A percentile compares a stretch with the other conserved stretches of the same genome.
phyloP scores from a whole-genome alignment of 2,888 invertebrate genomes.

The Ornithoptera alexandrae region DNA sequence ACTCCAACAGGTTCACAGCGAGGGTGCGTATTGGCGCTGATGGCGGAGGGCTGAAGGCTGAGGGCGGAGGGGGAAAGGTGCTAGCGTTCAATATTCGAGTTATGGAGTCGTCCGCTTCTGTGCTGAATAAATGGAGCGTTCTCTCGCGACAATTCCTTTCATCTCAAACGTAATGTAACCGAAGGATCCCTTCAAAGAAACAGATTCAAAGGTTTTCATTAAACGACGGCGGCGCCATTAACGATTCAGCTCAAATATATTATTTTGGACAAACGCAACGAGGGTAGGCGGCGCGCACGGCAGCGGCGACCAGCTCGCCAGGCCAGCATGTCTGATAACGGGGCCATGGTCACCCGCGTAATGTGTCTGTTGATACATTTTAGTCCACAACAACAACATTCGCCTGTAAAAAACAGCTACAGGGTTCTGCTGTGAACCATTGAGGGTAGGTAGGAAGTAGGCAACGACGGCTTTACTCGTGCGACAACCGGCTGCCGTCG shows the following conservation, averaged over 20 bases:
- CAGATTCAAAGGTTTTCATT: conserved; percentile 10
- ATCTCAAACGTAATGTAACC: background rate
- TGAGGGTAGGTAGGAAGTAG: too few relatives aligned
- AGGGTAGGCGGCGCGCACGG: background rate
- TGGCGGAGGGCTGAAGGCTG: background rate
- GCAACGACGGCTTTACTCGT: too few relatives aligned
- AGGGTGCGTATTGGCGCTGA: background rate
- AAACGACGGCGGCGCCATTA: conserved; percentile 10
- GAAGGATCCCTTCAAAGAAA: conserved; percentile 10
- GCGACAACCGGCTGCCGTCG: too few relatives aligned
- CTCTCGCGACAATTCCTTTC: background rate
- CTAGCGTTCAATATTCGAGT: background rate
- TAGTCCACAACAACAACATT: too few relatives aligned
- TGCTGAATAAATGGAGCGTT: too few relatives aligned
- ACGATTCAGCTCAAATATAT: conserved; percentile 12
- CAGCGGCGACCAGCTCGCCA: too few relatives aligned
- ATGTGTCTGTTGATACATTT: too few relatives aligned
- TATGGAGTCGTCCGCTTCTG: background rate
- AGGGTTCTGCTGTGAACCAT: too few relatives aligned
- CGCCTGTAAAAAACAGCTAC: too few relatives aligned
- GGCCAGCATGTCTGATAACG: too few relatives aligned
- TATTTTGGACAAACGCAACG: conserved; percentile 12
- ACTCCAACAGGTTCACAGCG: too few relatives aligned
- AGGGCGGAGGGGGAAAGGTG: background rate
- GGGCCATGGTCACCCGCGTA: too few relatives aligned